A percentile compares a stretch with the other conserved stretches of the same genome.
phyloP scores from a whole-genome alignment of 2,888 invertebrate species.

The Sphinx pinastri region DNA sequence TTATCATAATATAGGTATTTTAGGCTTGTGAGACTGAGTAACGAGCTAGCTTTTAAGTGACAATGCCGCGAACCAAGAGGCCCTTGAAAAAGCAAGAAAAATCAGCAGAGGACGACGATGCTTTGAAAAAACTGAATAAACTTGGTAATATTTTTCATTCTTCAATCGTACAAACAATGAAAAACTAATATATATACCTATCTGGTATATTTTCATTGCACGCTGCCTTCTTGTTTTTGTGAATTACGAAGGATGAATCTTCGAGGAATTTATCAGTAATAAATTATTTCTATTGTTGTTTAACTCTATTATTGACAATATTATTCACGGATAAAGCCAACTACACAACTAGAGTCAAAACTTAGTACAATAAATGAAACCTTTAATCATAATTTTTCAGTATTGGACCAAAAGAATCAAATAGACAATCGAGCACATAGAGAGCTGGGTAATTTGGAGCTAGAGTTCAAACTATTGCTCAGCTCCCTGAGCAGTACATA shows the following conservation, averaged over 20 bases:
- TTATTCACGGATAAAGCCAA: too few relatives aligned
- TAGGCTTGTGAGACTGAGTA: not conserved
- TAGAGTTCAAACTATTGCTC: slow-evolving; percentile 67
- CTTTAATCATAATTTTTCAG: slow-evolving; percentile 48
- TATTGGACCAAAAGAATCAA: slow-evolving; percentile 60
- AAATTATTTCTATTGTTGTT: too few relatives aligned
- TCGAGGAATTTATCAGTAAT: not conserved
- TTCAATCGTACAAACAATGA: not conserved
- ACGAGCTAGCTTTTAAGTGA: slow-evolving; percentile 32
- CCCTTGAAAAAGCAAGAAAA: slow-evolving; percentile 66
- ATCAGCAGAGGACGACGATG: slow-evolving; percentile 56
- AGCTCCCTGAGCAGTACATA: slow-evolving; percentile 55
- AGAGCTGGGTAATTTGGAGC: slow-evolving; percentile 63
- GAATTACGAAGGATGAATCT: not conserved
- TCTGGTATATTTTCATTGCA: not conserved
- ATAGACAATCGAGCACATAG: slow-evolving; percentile 58
- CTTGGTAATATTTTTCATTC: slow-evolving; percentile 48
- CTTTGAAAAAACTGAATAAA: slow-evolving; percentile 64
- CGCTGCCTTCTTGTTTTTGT: not conserved
- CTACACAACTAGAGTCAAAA: too few relatives aligned
- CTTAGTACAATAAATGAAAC: too few relatives aligned
- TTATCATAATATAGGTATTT: not conserved
- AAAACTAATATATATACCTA: not conserved
- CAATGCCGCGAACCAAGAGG: slow-evolving; percentile 77
- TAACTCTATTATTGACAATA: too few relatives aligned